Percentiles rank a stretch among this genome's conserved stretches.
These are phyloP conservation scores for Decapterus maruadsi DNA, from an alignment of 2,797 vertebrate species.

Conservation along the genomic window DNA sequence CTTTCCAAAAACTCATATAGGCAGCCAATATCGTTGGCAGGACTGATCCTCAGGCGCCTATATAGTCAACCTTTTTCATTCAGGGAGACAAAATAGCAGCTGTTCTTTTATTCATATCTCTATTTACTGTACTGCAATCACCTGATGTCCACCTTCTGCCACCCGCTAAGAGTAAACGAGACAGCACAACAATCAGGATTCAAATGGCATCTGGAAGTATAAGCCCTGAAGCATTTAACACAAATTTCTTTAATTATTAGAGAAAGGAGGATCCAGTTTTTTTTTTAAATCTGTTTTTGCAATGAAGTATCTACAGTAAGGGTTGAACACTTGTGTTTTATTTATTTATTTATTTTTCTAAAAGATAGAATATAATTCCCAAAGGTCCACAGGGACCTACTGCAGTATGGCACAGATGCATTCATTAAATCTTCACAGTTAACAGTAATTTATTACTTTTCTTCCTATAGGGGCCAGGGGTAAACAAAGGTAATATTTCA, in stretches of 20 bases:
- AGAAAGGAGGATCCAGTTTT: not conserved
- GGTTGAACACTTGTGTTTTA: not conserved
- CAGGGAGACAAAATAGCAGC: slow-evolving; percentile 20
- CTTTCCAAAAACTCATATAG: slow-evolving; percentile 2
- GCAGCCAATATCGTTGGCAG: slow-evolving; percentile 3
- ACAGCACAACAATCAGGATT: slow-evolving; percentile 18
- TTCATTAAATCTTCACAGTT: slow-evolving; percentile 38
- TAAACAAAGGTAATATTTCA: slow-evolving; percentile 35
- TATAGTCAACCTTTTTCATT: slow-evolving; percentile 17
- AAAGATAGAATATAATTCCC: slow-evolving; percentile 13
- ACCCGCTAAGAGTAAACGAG: slow-evolving; percentile 28
- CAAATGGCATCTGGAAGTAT: not conserved
- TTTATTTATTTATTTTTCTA: slow-evolving; percentile 1
- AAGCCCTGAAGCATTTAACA: not conserved
- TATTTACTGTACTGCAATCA: slow-evolving; percentile 46
- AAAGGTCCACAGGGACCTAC: slow-evolving; percentile 15
- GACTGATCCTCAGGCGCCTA: slow-evolving; percentile 9
- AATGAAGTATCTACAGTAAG: not conserved
- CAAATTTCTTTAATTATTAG: not conserved
- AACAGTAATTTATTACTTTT: slow-evolving; percentile 23
- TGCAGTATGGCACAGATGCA: slow-evolving; percentile 19
- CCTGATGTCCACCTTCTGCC: slow-evolving; percentile 2
- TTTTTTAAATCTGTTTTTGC: not conserved
- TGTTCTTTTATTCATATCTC: slow-evolving; percentile 75
- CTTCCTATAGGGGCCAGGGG: not conserved